Conservation (phyloP, 2,797 vertebrate species). For the Heteromormyrus szaboi region DNA sequence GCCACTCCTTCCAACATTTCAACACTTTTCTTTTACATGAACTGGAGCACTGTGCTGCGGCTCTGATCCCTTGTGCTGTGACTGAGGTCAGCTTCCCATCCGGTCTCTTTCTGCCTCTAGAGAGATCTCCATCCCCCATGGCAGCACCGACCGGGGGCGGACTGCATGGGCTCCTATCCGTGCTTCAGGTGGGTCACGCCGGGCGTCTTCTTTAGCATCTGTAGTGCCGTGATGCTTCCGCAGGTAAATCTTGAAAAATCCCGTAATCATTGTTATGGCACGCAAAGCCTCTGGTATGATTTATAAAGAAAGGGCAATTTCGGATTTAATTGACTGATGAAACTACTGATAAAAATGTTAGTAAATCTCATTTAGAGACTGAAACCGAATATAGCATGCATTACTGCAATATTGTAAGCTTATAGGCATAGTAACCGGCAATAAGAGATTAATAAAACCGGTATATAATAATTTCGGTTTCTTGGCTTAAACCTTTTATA, state of each 20-base stretch:
- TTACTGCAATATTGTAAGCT: neutral
- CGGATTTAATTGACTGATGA: neutral
- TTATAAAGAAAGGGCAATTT: neutral
- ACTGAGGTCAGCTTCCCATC: slow-evolving; percentile 18
- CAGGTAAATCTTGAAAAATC: neutral
- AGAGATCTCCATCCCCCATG: slow-evolving; percentile 60
- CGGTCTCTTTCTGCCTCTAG: slow-evolving; percentile 36
- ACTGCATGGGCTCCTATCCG: slow-evolving; percentile 76
- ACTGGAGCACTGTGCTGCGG: slow-evolving; percentile 42
- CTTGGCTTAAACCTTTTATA: neutral
- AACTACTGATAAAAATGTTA: neutral
- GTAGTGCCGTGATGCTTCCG: neutral
- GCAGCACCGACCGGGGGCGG: slow-evolving; percentile 67
- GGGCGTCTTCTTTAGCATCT: neutral
- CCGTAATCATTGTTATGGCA: neutral
- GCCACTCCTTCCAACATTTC: slow-evolving; percentile 23
- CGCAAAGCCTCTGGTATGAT: neutral
- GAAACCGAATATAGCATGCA: neutral
- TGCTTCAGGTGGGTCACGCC: slow-evolving; percentile 76
- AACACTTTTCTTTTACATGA: slow-evolving; percentile 42
- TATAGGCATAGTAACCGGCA: neutral
- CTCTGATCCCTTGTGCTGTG: slow-evolving; percentile 16
- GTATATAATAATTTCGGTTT: neutral
- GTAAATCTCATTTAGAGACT: neutral
- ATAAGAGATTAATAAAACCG: neutral